Evolutionary conservation across 2,113 vertebrate genomes (phyloP).

Genomic region (Perca schrenkii): DNA sequence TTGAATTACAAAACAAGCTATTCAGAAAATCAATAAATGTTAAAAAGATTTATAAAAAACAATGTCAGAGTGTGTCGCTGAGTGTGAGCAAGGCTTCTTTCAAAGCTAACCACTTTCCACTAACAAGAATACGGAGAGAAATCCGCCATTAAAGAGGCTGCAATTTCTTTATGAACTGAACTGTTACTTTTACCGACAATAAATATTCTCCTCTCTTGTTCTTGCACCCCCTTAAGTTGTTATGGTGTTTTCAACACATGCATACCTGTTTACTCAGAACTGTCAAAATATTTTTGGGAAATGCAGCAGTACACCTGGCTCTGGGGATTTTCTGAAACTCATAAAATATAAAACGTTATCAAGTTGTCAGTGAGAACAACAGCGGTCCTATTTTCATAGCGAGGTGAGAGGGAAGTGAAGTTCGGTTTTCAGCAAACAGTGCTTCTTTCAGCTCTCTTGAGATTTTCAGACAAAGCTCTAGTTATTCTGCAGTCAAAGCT

Average conservation of each 20-base stretch:
- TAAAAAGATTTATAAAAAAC: background rate
- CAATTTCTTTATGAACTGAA: background rate
- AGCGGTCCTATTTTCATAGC: background rate
- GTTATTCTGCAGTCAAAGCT: slow-evolving; percentile 9
- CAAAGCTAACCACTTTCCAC: background rate
- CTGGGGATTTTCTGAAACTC: background rate
- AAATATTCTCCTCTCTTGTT: background rate
- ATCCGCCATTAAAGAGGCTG: background rate
- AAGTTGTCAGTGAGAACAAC: background rate
- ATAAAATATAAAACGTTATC: background rate
- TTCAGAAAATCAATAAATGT: slow-evolving; percentile 1
- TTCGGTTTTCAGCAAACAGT: slow-evolving; percentile 6
- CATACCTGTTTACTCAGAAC: background rate
- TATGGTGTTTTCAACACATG: slow-evolving; percentile 1
- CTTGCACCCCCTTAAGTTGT: background rate
- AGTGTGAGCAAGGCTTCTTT: slow-evolving; percentile 10
- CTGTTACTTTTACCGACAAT: background rate
- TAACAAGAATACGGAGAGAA: slow-evolving; percentile 1
- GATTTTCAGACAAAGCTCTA: slow-evolving; percentile 6
- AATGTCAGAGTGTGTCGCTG: background rate
- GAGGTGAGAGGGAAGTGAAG: slow-evolving; percentile 8
- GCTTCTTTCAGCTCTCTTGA: slow-evolving; percentile 22
- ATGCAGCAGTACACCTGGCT: background rate
- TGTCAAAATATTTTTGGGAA: background rate
- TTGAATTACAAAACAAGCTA: background rate